These are phyloP conservation scores for Agrilus biguttatus DNA, from an alignment of 2,888 invertebrate genomes.

Conservation along the genomic window DNA sequence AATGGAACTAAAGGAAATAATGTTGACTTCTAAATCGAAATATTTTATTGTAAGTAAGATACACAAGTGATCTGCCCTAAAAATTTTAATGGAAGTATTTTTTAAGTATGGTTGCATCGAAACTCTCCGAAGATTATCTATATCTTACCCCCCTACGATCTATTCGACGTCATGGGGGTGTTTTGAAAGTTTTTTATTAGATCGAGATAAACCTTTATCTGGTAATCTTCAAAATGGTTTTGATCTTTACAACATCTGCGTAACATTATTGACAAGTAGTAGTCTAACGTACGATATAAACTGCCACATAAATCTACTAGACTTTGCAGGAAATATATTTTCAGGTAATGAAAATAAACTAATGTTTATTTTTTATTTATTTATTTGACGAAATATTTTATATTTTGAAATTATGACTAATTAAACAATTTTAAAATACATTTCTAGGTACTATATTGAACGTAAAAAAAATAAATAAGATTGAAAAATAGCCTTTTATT, in stretches of 20 bases:
- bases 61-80: background rate
- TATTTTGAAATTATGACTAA: constrained; percentile 6
- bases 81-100: constrained; percentile 11
- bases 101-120: constrained; percentile 50
- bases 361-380: constrained; percentile 1
- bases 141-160: constrained; percentile 49
- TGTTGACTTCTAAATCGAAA: constrained; percentile 51
- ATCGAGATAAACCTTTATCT: constrained; percentile 3
- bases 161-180: constrained; percentile 56
- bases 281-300: constrained; percentile 39
- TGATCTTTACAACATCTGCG: constrained; percentile 18
- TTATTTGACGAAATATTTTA: background rate
- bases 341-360: constrained; percentile 27
- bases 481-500: no score
- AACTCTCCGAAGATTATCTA: constrained; percentile 50
- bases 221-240: constrained; percentile 2
- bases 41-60: constrained; percentile 44
- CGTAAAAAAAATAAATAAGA: no score
- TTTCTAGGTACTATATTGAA: no score
- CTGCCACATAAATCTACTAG: constrained; percentile 32
- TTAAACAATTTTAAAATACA: constrained; percentile 11
- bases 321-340: constrained; percentile 42
- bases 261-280: constrained; percentile 35
- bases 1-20: constrained; percentile 32
- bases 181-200: constrained; percentile 9